Conservation (phyloP, 1,140 invertebrate species). For the Triops longicaudatus region DNA sequence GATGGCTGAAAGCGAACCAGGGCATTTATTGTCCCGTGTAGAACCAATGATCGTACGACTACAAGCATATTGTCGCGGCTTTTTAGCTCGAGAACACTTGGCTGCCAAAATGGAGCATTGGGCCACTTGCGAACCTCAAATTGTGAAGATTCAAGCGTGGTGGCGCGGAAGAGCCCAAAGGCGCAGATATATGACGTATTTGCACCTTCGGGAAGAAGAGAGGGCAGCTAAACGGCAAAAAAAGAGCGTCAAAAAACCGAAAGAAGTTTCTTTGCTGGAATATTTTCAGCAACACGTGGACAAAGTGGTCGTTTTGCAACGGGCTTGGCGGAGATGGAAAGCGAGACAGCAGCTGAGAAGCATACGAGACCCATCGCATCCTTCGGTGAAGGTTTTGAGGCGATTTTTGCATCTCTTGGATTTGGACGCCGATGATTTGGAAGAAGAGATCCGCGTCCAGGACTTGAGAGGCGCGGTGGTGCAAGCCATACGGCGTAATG, state of each 20-base stretch:
- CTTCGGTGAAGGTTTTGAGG: conserved; percentile 59
- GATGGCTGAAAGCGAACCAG: conserved; percentile 38
- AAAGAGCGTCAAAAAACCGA: conserved; percentile 35
- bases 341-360: conserved; percentile 50
- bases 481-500: conserved; percentile 63
- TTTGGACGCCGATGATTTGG: conserved; percentile 49
- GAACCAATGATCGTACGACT: conserved; percentile 41
- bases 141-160: conserved; percentile 54
- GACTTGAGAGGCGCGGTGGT: conserved; percentile 62
- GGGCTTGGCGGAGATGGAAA: conserved; percentile 51
- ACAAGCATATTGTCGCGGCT: conserved; percentile 56
- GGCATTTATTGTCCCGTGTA: conserved; percentile 33
- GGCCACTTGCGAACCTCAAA: conserved; percentile 44
- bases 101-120: conserved; percentile 44
- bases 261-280: conserved; percentile 37
- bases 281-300: conserved; percentile 43
- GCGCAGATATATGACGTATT: conserved; percentile 43
- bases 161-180: conserved; percentile 50
- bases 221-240: conserved; percentile 33
- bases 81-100: conserved; percentile 48
- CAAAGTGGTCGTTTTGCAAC: conserved; percentile 56
- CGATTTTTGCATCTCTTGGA: conserved; percentile 63
- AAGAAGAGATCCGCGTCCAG: conserved; percentile 53
- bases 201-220: conserved; percentile 39
- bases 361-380: conserved; percentile 53